phyloP scores from a whole-genome alignment of 2,797 vertebrate species.

The Gymnoscopelus braueri region DNA sequence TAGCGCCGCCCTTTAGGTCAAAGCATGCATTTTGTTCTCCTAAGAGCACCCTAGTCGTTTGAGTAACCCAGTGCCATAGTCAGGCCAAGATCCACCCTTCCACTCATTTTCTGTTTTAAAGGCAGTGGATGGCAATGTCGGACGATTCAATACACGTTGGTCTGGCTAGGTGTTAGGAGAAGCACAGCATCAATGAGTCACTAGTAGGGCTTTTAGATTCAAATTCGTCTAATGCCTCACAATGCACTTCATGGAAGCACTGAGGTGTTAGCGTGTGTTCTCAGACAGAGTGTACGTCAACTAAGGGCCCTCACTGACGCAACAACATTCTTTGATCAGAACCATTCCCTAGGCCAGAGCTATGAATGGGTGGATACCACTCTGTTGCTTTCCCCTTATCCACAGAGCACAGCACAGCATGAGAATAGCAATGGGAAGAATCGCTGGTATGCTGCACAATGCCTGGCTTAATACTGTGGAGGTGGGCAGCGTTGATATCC shows the following conservation, averaged over 20 bases:
- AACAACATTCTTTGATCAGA: conserved; percentile 40
- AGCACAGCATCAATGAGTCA: no score
- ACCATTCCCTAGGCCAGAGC: conserved; percentile 72
- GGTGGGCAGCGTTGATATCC: conserved; percentile 43
- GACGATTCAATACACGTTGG: no score
- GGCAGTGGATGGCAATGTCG: no score
- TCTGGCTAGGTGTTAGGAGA: no score
- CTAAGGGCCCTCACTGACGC: neutral
- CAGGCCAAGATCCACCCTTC: no score
- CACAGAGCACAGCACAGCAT: conserved; percentile 62
- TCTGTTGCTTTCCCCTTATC: conserved; percentile 74
- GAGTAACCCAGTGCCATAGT: no score
- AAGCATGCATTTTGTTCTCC: no score
- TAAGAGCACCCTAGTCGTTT: no score
- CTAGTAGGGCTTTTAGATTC: no score
- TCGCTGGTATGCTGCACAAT: conserved; percentile 55
- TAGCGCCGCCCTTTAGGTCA: no score
- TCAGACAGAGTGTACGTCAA: neutral
- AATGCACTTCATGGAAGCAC: conserved; percentile 32
- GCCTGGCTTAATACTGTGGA: conserved; percentile 33
- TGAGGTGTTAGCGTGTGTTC: no score
- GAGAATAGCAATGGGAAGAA: conserved; percentile 71
- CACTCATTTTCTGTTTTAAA: no score
- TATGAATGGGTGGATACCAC: conserved; percentile 78
- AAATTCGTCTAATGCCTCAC: conserved; percentile 19